These are phyloP conservation scores for Rhabdomys pumilio DNA, from an alignment of 2,797 vertebrate genomes.

Conservation along the genomic window DNA sequence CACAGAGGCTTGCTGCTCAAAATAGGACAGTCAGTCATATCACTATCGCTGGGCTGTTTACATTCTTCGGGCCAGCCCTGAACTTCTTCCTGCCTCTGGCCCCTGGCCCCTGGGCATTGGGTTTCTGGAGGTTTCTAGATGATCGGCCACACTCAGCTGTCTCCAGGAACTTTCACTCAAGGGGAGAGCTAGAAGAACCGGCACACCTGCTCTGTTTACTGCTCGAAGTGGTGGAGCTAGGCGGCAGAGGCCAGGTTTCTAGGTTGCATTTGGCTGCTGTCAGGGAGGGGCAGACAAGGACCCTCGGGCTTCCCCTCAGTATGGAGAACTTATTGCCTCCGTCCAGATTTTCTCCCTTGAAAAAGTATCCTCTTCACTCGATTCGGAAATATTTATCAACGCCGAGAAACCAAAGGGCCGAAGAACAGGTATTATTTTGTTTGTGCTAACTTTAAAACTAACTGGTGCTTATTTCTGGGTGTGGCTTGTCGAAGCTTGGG, in stretches of 20 bases:
- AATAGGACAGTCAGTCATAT: slow-evolving; percentile 79
- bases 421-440: slow-evolving; percentile 86
- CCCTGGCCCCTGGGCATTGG: slow-evolving; percentile 72
- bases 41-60: slow-evolving; percentile 80
- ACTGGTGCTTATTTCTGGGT: not conserved
- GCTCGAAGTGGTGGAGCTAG: slow-evolving; percentile 58
- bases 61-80: slow-evolving; percentile 80
- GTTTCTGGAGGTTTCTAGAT: slow-evolving; percentile 80
- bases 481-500: not conserved
- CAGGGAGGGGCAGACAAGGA: slow-evolving; percentile 64
- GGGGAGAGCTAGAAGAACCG: slow-evolving; percentile 69
- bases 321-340: slow-evolving; percentile 87
- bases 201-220: slow-evolving; percentile 17
- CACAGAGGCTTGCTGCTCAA: slow-evolving; percentile 78
- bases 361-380: slow-evolving; percentile 84
- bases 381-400: slow-evolving; percentile 79
- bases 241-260: slow-evolving; percentile 63
- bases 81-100: slow-evolving; percentile 59
- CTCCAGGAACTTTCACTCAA: slow-evolving; percentile 72
- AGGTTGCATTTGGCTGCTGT: slow-evolving; percentile 62
- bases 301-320: slow-evolving; percentile 68
- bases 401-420: slow-evolving; percentile 81
- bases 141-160: slow-evolving; percentile 54
- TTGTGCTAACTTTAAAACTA: slow-evolving; percentile 53
- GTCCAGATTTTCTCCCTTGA: slow-evolving; percentile 80